Base-by-base conservation (phyloP, 2,888 invertebrate genomes). In the Andrena bucephala region DNA sequence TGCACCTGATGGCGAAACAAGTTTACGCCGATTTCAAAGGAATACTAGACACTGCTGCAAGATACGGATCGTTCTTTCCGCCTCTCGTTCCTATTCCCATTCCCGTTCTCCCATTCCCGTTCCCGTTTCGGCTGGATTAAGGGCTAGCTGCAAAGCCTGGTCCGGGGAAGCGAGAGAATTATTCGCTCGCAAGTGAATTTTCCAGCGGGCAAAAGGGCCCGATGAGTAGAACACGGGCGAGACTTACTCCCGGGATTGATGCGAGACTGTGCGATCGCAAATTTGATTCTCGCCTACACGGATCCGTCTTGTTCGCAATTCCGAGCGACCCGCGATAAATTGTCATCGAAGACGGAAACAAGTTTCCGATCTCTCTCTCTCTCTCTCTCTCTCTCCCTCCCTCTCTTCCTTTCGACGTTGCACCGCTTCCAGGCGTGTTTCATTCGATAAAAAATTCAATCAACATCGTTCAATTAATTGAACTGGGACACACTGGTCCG, bases 21-120 rank as follows among this genome's bases (percentile, higher is more conserved):
- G 89, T 89, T 91, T 89, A 88, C 89, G 67, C 66, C 79, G 72
- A 82, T 86, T 85, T 85, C 77, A 79, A 84, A 82, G 68, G 83
- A 71, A 59, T 63, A 67, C 27, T 50, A 20, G 66, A 8, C 68
- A 52, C 71, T 65, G 70, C 10, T 29, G 59, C 57, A 67, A 63
- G 59, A 83, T 31, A 31, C 59, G 65, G 57, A 78, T 66, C 62
- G 66, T 72, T 76, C 48, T 33, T n/a, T 10, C 6, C 10, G 20
- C 42, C 24, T 42, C 65, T 48, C 42, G 59, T 16, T 13, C 57
- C 8, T 31, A 33, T 52, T 76, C 69, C 42, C 42, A 42, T 42
- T 42, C 42, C 42, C 42, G 13, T 52, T n/a, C n/a, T 76, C 69
- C 36, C 36, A 13, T 42, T 42, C 42, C 42, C 42, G 16, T 42